phyloP scores from a whole-genome alignment of 1,140 invertebrate genomes.

The Frieseomelitta varia region DNA sequence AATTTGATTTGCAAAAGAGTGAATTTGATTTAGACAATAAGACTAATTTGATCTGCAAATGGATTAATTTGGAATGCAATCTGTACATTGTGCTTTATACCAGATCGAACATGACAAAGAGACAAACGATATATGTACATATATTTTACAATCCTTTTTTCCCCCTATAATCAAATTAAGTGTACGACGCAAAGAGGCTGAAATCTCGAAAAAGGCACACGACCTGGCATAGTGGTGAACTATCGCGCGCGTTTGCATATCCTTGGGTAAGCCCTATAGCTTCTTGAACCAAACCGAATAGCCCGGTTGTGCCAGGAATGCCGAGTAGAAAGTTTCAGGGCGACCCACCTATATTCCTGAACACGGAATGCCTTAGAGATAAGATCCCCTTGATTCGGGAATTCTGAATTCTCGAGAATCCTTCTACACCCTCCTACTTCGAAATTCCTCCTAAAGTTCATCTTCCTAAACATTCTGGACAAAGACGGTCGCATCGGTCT shows the following conservation, averaged over 20 bases:
- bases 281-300: conserved; percentile 71
- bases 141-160: neutral
- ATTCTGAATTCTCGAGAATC: conserved; percentile 72
- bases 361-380: conserved; percentile 73
- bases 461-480: conserved; percentile 60
- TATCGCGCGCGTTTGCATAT: conserved; percentile 69
- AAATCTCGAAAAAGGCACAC: conserved; percentile 69
- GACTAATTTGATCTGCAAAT: no score
- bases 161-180: neutral
- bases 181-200: conserved; percentile 2
- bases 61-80: no score
- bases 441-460: conserved; percentile 64
- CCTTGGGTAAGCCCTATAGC: conserved; percentile 66
- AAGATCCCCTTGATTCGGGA: conserved; percentile 72
- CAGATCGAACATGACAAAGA: neutral
- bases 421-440: conserved; percentile 37
- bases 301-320: conserved; percentile 74
- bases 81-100: neutral
- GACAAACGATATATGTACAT: neutral
- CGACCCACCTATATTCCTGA: conserved; percentile 73
- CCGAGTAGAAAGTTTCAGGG: conserved; percentile 72
- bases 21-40: no score
- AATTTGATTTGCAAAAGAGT: no score
- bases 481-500: conserved; percentile 20
- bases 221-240: conserved; percentile 47